Percentiles rank a stretch among this genome's conserved stretches.
Evolutionary conservation across 2,113 vertebrate genomes (phyloP).

Genomic region (Oenanthe melanoleuca): DNA sequence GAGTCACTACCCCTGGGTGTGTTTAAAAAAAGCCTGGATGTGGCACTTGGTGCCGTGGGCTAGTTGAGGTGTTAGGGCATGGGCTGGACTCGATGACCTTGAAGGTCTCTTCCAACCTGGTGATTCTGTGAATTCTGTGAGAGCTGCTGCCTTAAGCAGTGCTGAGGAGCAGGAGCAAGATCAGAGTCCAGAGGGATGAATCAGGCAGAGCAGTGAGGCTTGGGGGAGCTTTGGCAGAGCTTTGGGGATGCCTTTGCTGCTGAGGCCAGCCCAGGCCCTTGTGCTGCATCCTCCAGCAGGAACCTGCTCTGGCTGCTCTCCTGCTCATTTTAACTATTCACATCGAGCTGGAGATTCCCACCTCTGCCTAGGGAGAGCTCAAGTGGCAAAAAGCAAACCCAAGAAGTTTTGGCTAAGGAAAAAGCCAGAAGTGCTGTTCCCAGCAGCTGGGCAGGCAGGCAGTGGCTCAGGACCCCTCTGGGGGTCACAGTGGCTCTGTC

Average conservation of each 20-base stretch:
- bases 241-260: not conserved
- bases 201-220: not conserved
- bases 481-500: not conserved
- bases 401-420: not conserved
- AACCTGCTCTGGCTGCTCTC: not conserved
- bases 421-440: not conserved
- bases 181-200: not conserved
- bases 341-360: not conserved
- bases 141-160: not conserved
- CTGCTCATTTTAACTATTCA: fast-evolving
- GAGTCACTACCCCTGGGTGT: no score
- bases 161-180: not conserved
- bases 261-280: not conserved
- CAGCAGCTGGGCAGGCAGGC: not conserved
- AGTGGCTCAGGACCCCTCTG: not conserved
- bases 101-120: no score
- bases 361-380: not conserved
- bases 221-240: not conserved
- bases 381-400: not conserved
- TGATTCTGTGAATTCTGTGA: no score
- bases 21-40: no score
- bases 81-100: no score
- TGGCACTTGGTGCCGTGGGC: no score
- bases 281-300: not conserved
- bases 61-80: no score